Conservation (phyloP, 2,113 vertebrate genomes). For the Neodontobutis hainanensis region DNA sequence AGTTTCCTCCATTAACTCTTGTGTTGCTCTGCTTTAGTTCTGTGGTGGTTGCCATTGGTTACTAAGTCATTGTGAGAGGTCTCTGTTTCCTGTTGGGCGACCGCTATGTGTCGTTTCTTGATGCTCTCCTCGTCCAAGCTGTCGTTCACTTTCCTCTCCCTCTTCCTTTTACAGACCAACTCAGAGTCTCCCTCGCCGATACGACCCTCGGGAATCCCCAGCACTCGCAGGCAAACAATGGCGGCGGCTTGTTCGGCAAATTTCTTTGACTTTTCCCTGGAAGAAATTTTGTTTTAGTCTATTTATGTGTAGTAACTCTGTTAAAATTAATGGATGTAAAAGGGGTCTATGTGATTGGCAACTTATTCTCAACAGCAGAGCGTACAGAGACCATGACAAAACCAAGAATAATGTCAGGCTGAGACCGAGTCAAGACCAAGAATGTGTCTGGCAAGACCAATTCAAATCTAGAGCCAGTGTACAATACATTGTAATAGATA, state of each 20-base stretch:
- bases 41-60: neutral
- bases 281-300: neutral
- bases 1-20: neutral
- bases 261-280: conserved; percentile 98
- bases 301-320: too few relatives aligned
- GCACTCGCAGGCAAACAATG: conserved; percentile 86
- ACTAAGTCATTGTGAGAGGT: neutral
- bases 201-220: conserved; percentile 88
- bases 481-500: too few relatives aligned
- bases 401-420: too few relatives aligned
- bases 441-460: too few relatives aligned
- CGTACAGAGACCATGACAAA: too few relatives aligned
- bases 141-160: conserved; percentile 68
- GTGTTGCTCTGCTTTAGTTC: neutral
- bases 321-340: too few relatives aligned
- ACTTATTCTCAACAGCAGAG: too few relatives aligned
- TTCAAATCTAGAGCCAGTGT: too few relatives aligned
- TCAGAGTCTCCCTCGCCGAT: conserved; percentile 79
- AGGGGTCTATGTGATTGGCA: too few relatives aligned
- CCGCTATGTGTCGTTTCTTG: conserved; percentile 49
- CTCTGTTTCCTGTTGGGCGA: conserved; percentile 10
- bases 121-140: conserved; percentile 37
- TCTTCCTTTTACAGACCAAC: conserved; percentile 88
- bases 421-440: too few relatives aligned
- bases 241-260: conserved; percentile 93